These are phyloP conservation scores for Psilopsiagon aurifrons DNA, from an alignment of 2,113 vertebrate species.

Conservation along the genomic window DNA sequence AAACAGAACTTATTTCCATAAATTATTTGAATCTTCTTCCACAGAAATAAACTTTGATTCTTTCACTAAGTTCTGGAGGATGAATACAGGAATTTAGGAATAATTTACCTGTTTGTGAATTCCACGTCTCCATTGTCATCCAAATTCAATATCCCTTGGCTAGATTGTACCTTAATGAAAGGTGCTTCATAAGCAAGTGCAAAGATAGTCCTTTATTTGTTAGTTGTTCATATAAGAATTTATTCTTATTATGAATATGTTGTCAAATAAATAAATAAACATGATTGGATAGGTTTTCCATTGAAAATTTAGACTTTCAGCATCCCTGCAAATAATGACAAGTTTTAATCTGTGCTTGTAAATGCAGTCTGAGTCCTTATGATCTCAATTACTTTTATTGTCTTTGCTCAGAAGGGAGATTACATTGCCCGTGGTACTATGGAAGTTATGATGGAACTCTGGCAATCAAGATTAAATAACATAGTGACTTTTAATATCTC, in stretches of 20 bases:
- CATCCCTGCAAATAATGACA: neutral
- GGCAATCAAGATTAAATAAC: neutral
- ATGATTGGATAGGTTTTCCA: neutral
- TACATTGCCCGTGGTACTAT: accelerated
- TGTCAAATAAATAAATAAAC: neutral
- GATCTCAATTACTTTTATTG: neutral
- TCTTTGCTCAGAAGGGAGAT: neutral
- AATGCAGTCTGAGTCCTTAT: neutral
- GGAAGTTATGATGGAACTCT: neutral
- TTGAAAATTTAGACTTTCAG: neutral
- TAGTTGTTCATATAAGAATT: neutral
- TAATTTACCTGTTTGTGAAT: neutral
- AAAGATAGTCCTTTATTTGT: neutral
- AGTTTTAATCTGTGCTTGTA: neutral
- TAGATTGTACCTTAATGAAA: neutral
- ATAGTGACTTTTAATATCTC: neutral
- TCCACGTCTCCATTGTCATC: neutral
- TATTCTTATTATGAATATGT: neutral
- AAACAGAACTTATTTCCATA: neutral
- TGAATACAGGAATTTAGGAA: neutral
- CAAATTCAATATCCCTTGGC: neutral
- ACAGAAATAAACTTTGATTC: neutral
- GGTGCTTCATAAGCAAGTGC: neutral
- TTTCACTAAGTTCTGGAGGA: neutral
- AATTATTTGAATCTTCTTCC: neutral